Evolutionary conservation across 37 sponge, comb jelly and placozoan genomes (phyloP), one percentile per base, ranked within the genome.

Genomic region (Ephydatia muelleri): DNA sequence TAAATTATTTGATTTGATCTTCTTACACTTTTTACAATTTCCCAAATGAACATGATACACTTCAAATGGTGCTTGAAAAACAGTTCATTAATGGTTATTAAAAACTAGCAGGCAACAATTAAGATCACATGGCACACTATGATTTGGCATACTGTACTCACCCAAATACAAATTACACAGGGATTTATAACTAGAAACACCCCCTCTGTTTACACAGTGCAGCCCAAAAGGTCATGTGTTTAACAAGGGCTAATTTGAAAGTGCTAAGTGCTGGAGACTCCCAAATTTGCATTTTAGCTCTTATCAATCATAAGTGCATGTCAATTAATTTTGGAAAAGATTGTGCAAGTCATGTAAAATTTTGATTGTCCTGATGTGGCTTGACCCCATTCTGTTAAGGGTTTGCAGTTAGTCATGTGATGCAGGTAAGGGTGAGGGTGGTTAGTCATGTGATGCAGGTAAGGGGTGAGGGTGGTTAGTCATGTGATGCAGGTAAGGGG

Each of bases 161-260:
- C 57, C 57, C 57, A 57, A 57, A 57, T 57, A 11, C 16, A 57
- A n/a, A 57, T 57, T 11, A 57, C 6, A 57, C 57, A 19, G 57
- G 57, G 57, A 57, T 57, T 57, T 57, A 57, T 57, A 57, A 73
- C 74, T n/a, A n/a, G n/a, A n/a, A n/a, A n/a, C n/a, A n/a, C n/a
- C n/a, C n/a, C n/a, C n/a, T n/a, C n/a, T n/a, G n/a, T n/a, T 25
- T 38, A 73, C 74, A 31, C 74, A 73, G 35, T 71, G 72, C 72
- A 71, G 32, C 32, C 32, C 5, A 14, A 57, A 16, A 14, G n/a
- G n/a, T n/a, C n/a, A n/a, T n/a, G n/a, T 57, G 57, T 57, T 57
- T 57, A 57, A 57, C 57, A 57, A 57, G 57, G 72, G 31, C 72
- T 71, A 30, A 9, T 5, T 71, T 34, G 32, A 30, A 71, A 3